Conservation (phyloP, 2,888 invertebrate species). For the Geophilus truncorum region DNA sequence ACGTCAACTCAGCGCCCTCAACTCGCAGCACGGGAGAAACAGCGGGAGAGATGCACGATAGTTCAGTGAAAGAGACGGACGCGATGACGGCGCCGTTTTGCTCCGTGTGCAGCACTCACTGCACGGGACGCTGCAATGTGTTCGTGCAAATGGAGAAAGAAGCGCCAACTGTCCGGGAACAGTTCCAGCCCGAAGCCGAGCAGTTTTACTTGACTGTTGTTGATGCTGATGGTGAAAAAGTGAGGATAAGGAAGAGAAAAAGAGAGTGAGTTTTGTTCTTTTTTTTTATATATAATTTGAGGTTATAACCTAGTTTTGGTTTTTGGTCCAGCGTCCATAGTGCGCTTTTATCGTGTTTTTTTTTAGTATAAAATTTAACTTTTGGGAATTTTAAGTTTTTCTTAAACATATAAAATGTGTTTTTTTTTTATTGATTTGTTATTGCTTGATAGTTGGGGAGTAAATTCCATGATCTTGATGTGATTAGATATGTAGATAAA, state of each 20-base stretch:
- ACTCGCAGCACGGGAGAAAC: neutral
- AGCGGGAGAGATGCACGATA: neutral
- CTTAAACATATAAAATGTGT: too few relatives aligned
- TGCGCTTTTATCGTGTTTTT: too few relatives aligned
- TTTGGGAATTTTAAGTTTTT: too few relatives aligned
- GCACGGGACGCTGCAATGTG: neutral
- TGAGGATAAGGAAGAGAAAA: neutral
- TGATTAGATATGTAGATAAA: too few relatives aligned
- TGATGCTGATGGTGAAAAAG: neutral
- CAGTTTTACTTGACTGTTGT: neutral
- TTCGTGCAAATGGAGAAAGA: neutral
- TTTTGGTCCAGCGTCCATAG: too few relatives aligned
- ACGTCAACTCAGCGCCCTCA: conserved; percentile 14
- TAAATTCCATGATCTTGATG: too few relatives aligned
- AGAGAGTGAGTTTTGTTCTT: neutral
- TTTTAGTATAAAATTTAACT: too few relatives aligned
- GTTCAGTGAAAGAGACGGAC: neutral
- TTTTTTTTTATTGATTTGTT: too few relatives aligned
- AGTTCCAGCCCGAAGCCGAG: neutral
- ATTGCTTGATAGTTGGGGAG: too few relatives aligned
- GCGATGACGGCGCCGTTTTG: neutral
- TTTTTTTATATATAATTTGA: too few relatives aligned
- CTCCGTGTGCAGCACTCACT: neutral
- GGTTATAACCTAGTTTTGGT: too few relatives aligned
- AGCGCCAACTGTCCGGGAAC: too few relatives aligned